Evolutionary conservation across 2,797 vertebrate genomes (phyloP), one percentile per base, ranked within the genome.

Genomic region (Gambusia yucatana): DNA sequence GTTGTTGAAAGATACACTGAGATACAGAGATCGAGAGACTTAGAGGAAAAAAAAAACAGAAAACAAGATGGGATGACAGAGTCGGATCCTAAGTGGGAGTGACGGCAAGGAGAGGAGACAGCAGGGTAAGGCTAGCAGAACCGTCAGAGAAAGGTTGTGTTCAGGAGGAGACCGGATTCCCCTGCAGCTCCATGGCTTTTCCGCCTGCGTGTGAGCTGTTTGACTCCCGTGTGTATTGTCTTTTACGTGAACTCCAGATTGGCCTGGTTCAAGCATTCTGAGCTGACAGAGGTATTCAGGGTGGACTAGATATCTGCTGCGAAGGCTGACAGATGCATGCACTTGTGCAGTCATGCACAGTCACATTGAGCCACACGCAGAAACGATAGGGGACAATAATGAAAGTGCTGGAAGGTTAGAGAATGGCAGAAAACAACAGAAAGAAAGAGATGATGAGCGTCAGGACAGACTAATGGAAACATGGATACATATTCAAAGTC

Each of bases 261-360:
- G 85, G 80, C 83, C 81, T 75, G 81, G 82, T 89, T 91, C 89
- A 90, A 82, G 84, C 82, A 83, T 81, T 83, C 83, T 82, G 83
- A 91, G 91, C 86, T 89, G 89, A 93, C 86, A 84, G 88, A 88
- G 83, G 86, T 90, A 93, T 92, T 92, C 76, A 76, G 82, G 83
- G 89, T 86, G 87, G 89, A 91, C 86, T 91, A 91, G 84, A 93
- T 92, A 90, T 93, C 86, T 93, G 82, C 83, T 84, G 69, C 80
- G 69, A 84, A 90, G 75, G 91, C 83, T 88, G 73, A 87, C 73
- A 75, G 30, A 61, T 80, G 82, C 82, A 88, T 82, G 86, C 82
- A 80, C 80, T 82, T 87, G 86, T 77, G 77, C 72, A 88, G 57
- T 65, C 82, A 80, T 46, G 61, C 78, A 82, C 73, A 20, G 65